Percentiles rank a stretch among this genome's conserved stretches.
These are phyloP conservation scores for Prunella strophiata DNA, from an alignment of 2,797 vertebrate genomes.

Conservation along the genomic window DNA sequence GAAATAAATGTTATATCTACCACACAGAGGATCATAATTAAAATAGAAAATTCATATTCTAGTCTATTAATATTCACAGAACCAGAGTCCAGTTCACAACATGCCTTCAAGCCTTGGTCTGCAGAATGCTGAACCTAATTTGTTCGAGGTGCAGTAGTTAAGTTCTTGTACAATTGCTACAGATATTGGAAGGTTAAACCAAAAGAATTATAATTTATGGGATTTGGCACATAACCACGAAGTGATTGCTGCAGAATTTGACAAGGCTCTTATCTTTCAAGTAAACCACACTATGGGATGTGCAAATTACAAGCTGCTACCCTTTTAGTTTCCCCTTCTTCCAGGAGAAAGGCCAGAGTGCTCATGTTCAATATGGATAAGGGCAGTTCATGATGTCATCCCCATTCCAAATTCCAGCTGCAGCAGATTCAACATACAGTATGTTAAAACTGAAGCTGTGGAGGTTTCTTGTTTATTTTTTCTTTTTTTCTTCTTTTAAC, in stretches of 20 bases:
- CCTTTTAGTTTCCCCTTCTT: neutral
- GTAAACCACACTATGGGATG: neutral
- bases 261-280: conserved; percentile 37
- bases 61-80: neutral
- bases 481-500: neutral
- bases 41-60: neutral
- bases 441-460: neutral
- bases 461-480: neutral
- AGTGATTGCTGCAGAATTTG: conserved; percentile 1
- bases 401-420: neutral
- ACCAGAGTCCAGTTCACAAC: neutral
- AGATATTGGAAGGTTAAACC: conserved; percentile 12
- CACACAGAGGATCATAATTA: neutral
- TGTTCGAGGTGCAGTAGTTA: neutral
- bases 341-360: neutral
- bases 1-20: neutral
- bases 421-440: neutral
- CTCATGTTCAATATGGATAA: neutral
- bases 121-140: neutral
- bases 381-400: neutral
- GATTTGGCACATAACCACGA: neutral
- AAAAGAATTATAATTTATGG: neutral
- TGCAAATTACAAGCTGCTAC: neutral
- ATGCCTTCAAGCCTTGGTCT: neutral
- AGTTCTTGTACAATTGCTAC: neutral